phyloP scores from a whole-genome alignment of 2,113 vertebrate genomes.

The Megalops atlanticus region DNA sequence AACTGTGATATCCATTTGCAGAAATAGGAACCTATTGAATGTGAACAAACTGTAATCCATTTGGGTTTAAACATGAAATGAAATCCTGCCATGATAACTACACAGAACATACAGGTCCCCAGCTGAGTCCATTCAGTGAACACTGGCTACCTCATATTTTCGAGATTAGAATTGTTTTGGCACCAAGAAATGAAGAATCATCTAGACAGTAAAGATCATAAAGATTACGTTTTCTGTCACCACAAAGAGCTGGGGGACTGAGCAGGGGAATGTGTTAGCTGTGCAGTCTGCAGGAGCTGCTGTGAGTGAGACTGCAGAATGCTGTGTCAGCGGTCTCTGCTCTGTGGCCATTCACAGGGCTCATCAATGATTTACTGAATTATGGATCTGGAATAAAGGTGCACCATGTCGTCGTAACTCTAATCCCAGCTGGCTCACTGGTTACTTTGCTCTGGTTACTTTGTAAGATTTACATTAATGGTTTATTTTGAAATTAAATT shows the following conservation, averaged over 20 bases:
- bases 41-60: no score
- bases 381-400: constrained; percentile 71
- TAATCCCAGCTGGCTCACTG: constrained; percentile 43
- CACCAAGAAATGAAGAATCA: not conserved
- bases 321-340: constrained; percentile 64
- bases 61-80: no score
- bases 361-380: constrained; percentile 78
- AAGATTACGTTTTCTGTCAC: constrained; percentile 30
- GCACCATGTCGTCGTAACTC: constrained; percentile 61
- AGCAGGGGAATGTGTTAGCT: constrained; percentile 10
- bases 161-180: constrained; percentile 2
- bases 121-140: no score
- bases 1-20: no score
- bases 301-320: not conserved
- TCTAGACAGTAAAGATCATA: constrained; percentile 3
- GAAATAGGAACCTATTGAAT: no score
- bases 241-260: constrained; percentile 20
- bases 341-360: constrained; percentile 66
- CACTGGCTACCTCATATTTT: not conserved
- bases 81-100: no score
- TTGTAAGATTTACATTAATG: constrained; percentile 52
- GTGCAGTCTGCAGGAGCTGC: constrained; percentile 1
- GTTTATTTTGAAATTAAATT: constrained; percentile 64
- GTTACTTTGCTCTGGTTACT: constrained; percentile 49
- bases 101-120: no score